Evolutionary conservation across 2,797 vertebrate species (phyloP), one percentile per base, ranked within the genome.

Genomic region (Epinephelus awoara): DNA sequence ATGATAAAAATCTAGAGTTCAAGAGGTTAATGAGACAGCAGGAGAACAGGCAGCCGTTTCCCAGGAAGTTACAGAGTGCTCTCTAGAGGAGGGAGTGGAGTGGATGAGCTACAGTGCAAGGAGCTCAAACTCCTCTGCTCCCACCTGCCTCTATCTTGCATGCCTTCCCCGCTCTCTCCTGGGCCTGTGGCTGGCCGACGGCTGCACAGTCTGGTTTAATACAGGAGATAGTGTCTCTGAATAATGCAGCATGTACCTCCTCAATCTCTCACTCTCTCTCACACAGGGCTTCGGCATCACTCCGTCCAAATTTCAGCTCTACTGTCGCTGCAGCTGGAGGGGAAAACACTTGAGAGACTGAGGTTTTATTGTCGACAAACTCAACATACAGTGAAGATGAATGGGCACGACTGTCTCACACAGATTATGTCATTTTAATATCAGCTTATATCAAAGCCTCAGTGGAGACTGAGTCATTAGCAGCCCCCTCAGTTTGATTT

Each of bases 171-270:
- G 29, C 66, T 68, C 81, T 79, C 78, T 75, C 71, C 34, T 46
- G 74, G 67, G 79, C 63, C 71, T 49, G n/a, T 71, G 59, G 71
- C 73, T 79, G 61, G 63, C 77, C 38, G 44, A 78, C 50, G 51
- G 51, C 83, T 83, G 70, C 75, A 70, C 71, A 77, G 67, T 71
- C 67, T 76, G 79, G 29, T 85, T 83, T 80, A 71, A 73, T 74
- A 75, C 80, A 71, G 55, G 40, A 77, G 80, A 79, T 59, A 47
- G 76, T 77, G 70, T 80, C 71, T 80, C 72, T 86, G 84, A 89
- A 92, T 92, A 87, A 91, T 85, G 78, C 80, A 85, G 77, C 56
- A 54, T 59, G n/a, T 6, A 61, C 66, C 51, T 71, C 72, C 75
- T 81, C 77, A 62, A 61, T 77, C 56, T 74, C 77, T 79, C 67